phyloP scores from a whole-genome alignment of 2,888 invertebrate species.

The Gasteruption jaculator region DNA sequence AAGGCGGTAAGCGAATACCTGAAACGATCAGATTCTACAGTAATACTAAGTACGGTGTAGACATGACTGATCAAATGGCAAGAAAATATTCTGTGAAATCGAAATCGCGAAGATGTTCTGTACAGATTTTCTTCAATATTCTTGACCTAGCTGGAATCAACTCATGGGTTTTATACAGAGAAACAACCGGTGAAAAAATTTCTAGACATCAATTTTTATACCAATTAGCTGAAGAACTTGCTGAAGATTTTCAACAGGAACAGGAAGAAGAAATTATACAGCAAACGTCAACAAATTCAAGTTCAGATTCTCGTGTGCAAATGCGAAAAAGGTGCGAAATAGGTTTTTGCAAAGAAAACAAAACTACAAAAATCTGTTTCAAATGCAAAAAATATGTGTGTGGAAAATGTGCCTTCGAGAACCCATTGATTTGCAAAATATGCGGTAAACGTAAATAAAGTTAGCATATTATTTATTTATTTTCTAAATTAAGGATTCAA shows the following conservation, averaged over 20 bases:
- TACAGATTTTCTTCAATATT: constrained; percentile 12
- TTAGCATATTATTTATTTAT: too few species aligned
- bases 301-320: constrained; percentile 6
- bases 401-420: constrained; percentile 3
- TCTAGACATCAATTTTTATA: constrained; percentile 10
- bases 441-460: too few species aligned
- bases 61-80: constrained; percentile 14
- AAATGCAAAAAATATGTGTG: constrained; percentile 8
- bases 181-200: constrained; percentile 11
- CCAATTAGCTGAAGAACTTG: constrained; percentile 11
- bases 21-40: constrained; percentile 14
- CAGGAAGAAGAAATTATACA: constrained; percentile 6
- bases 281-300: constrained; percentile 8
- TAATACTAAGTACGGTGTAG: constrained; percentile 13
- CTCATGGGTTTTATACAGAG: constrained; percentile 11
- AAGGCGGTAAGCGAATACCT: constrained; percentile 17
- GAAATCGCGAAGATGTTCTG: constrained; percentile 2
- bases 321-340: constrained; percentile 7
- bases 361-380: constrained; percentile 10
- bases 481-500: too few species aligned
- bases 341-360: constrained; percentile 8
- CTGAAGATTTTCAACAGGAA: not conserved
- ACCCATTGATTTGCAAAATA: constrained; percentile 5
- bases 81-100: constrained; percentile 9
- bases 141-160: constrained; percentile 11